Conservation (phyloP, 2,888 invertebrate genomes). For the Dichetophora obliterata region DNA sequence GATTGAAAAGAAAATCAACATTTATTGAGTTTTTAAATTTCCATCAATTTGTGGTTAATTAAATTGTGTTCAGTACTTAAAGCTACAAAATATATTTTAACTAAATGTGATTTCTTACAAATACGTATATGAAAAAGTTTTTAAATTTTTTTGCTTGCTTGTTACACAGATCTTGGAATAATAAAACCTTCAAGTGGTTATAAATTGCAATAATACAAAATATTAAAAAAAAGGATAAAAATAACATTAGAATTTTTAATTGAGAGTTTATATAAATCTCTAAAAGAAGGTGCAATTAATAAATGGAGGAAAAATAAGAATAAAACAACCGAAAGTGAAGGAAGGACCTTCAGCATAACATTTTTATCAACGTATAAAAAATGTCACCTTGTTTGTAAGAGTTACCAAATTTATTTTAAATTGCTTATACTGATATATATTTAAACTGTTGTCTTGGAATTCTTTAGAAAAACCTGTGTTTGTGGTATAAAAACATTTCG, state of each 20-base stretch:
- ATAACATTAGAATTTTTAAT: neutral
- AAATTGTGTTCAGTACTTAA: conserved; percentile 27
- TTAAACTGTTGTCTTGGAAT: no score
- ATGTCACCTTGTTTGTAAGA: no score
- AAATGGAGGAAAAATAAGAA: neutral
- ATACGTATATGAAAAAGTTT: conserved; percentile 41
- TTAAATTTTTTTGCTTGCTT: conserved; percentile 11
- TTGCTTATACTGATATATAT: no score
- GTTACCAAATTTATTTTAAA: no score
- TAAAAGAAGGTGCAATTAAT: neutral
- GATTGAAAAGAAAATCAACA: conserved; percentile 37
- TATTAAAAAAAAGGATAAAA: neutral
- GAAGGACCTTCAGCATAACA: no score
- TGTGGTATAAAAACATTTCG: no score
- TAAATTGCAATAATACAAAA: neutral
- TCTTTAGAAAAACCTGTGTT: no score
- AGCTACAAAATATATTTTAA: conserved; percentile 31
- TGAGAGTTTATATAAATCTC: no score
- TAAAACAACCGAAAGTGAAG: neutral
- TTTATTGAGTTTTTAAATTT: conserved; percentile 43
- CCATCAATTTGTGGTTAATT: conserved; percentile 36
- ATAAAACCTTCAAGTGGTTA: neutral
- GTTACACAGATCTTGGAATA: neutral
- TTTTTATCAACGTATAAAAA: no score
- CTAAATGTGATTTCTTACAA: conserved; percentile 44